Evolutionary conservation across 2,888 invertebrate genomes (phyloP).

Genomic region (Drosophila cracens): DNA sequence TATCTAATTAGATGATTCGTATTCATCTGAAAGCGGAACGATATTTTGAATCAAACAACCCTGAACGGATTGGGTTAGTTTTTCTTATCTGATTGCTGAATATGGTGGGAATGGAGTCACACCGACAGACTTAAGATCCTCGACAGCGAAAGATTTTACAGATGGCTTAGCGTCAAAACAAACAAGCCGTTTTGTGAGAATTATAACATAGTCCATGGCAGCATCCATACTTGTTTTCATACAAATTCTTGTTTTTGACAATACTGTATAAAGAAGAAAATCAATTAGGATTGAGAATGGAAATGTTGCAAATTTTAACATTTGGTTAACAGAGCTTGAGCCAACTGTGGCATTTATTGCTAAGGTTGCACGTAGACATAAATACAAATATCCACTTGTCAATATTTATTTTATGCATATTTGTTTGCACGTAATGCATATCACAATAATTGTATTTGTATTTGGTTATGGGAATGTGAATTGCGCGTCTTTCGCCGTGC

Average conservation of each 20-base stretch:
- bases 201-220: neutral
- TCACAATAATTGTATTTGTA: constrained; percentile 18
- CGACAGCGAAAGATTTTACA: neutral
- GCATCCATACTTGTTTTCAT: neutral
- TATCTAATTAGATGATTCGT: too few species aligned
- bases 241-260: neutral
- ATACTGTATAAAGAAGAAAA: neutral
- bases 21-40: neutral
- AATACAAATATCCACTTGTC: neutral
- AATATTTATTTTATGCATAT: neutral
- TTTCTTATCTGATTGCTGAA: neutral
- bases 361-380: neutral
- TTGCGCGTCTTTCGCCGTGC: constrained; percentile 27
- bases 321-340: neutral
- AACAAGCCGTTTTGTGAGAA: neutral
- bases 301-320: neutral
- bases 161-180: too few species aligned
- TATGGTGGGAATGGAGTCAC: neutral
- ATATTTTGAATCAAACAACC: neutral
- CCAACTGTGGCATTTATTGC: neutral
- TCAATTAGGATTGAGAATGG: neutral
- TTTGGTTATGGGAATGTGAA: constrained; percentile 24
- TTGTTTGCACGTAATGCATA: neutral
- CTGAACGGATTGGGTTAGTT: neutral
- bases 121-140: neutral